Percentiles rank a stretch among this genome's conserved stretches.
phyloP scores from a whole-genome alignment of 1,140 invertebrate genomes.

The Drosophila jambulina region DNA sequence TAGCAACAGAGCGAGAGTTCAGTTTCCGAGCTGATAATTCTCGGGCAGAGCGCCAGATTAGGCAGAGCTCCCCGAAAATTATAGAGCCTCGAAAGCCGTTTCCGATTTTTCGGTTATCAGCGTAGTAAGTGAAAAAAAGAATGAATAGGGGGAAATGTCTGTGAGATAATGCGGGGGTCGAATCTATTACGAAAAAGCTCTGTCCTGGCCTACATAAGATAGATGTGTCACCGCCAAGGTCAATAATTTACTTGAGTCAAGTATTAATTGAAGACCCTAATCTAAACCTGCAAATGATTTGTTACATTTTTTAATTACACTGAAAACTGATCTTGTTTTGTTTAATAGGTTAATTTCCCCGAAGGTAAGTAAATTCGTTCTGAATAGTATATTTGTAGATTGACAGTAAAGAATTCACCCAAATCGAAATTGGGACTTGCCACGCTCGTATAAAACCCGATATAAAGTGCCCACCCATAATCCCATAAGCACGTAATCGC shows the following conservation, averaged over 20 bases:
- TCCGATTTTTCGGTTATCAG: slow-evolving; percentile 4
- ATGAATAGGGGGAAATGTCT: neutral
- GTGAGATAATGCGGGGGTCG: slow-evolving; percentile 2
- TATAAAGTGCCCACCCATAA: slow-evolving; percentile 14
- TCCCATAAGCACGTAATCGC: slow-evolving; percentile 14
- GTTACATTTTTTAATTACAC: too few relatives aligned
- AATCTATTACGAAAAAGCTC: neutral
- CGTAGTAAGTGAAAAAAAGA: neutral
- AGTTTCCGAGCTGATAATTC: slow-evolving; percentile 9
- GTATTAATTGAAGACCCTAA: neutral
- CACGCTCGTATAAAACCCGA: slow-evolving; percentile 30
- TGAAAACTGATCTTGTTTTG: neutral
- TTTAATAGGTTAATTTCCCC: neutral
- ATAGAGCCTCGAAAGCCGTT: slow-evolving; percentile 1
- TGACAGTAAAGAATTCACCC: slow-evolving; percentile 19
- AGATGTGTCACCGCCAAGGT: neutral
- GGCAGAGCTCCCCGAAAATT: neutral
- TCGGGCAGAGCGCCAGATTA: neutral
- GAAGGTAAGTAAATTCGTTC: neutral
- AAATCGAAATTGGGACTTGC: slow-evolving; percentile 23
- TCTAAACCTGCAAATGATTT: too few relatives aligned
- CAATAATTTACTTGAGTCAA: neutral
- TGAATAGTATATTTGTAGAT: neutral
- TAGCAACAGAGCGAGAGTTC: slow-evolving; percentile 13
- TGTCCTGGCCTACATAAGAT: too few relatives aligned